phyloP scores from a whole-genome alignment of 2,888 invertebrate genomes.

The Choristoneura rosaceana region DNA sequence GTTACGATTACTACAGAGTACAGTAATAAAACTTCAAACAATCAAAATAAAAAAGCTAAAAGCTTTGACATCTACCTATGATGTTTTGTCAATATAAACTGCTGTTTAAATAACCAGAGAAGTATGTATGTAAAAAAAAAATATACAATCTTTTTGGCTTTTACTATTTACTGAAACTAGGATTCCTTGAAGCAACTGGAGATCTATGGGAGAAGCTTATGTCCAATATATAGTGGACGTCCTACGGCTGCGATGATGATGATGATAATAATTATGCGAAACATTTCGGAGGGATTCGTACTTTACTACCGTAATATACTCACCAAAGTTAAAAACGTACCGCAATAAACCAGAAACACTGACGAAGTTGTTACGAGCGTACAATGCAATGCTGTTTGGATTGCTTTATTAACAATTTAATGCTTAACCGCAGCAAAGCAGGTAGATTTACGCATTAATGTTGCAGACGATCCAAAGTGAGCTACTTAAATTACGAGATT shows the following conservation, averaged over 20 bases:
- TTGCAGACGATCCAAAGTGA: slow-evolving; percentile 28
- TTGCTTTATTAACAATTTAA: slow-evolving; percentile 40
- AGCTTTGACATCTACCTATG: not conserved
- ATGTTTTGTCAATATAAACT: not conserved
- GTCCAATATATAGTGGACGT: no score
- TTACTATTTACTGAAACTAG: no score
- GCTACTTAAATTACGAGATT: slow-evolving; percentile 24
- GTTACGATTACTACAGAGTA: not conserved
- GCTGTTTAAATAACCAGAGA: no score
- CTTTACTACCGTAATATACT: not conserved
- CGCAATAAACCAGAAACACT: slow-evolving; percentile 16
- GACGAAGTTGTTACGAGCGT: slow-evolving; percentile 31
- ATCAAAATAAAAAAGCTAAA: not conserved
- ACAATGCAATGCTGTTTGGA: slow-evolving; percentile 40
- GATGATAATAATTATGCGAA: not conserved
- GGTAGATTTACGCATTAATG: slow-evolving; percentile 38
- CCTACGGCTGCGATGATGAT: no score
- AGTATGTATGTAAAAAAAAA: no score
- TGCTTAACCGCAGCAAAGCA: slow-evolving; percentile 28
- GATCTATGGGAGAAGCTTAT: no score
- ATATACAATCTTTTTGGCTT: no score
- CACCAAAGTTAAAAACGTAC: slow-evolving; percentile 8
- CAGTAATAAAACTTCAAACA: not conserved
- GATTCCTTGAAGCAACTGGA: no score
- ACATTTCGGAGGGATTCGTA: not conserved